These are phyloP conservation scores for Columbina picui DNA, from an alignment of 2,113 vertebrate genomes.

Conservation along the genomic window DNA sequence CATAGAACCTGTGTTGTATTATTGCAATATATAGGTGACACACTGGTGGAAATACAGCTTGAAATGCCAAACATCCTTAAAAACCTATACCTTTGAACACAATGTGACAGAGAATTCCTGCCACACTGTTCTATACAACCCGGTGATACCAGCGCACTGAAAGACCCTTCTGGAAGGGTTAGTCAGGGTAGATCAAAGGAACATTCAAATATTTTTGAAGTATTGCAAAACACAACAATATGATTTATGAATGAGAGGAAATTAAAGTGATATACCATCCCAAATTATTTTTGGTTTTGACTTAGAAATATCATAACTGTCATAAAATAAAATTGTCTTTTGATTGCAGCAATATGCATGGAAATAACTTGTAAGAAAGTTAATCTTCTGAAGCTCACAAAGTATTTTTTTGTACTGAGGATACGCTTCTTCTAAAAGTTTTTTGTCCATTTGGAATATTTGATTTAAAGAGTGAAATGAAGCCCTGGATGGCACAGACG, in stretches of 20 bases:
- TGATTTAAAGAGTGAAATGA: neutral
- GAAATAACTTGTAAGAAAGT: conserved; percentile 44
- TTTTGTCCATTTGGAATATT: neutral
- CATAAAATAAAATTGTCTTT: conserved; percentile 60
- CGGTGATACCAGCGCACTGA: neutral
- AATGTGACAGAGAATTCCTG: neutral
- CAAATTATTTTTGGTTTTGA: neutral
- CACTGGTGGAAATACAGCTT: neutral
- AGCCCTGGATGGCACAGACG: rapidly evolving
- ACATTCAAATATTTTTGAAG: neutral
- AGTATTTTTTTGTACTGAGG: conserved; percentile 3
- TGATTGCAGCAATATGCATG: conserved; percentile 55
- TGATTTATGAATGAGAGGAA: conserved; percentile 54
- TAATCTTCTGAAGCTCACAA: conserved; percentile 54
- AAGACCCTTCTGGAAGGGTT: neutral
- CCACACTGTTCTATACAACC: rapidly evolving
- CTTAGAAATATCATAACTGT: conserved; percentile 50
- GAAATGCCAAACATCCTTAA: neutral
- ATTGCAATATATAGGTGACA: too few species aligned
- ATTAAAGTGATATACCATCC: neutral
- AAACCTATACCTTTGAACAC: neutral
- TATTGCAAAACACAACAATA: neutral
- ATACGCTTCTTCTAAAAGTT: conserved; percentile 36
- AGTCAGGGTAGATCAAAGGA: neutral
- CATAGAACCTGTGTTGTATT: too few species aligned